Conservation (phyloP, 2,113 vertebrate genomes). For the Indicator indicator region DNA sequence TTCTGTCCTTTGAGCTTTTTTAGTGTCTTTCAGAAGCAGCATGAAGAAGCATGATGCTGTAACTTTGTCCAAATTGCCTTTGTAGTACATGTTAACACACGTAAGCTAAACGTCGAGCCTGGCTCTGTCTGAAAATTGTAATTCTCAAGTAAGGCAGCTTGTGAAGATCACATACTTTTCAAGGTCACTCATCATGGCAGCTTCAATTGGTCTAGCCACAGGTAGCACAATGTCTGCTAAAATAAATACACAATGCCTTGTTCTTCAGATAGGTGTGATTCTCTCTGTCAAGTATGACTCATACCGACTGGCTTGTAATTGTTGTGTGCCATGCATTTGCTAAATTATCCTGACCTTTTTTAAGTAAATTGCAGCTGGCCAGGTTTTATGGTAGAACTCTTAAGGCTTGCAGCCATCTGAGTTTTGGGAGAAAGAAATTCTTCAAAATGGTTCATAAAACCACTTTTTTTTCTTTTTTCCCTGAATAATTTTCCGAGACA, state of each 20-base stretch:
- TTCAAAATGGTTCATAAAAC: neutral
- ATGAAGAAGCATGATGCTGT: neutral
- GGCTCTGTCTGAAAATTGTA: neutral
- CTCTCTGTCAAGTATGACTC: neutral
- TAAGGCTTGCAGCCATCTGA: neutral
- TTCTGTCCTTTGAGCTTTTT: neutral
- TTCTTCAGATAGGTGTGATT: conserved; percentile 2
- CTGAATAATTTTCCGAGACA: neutral
- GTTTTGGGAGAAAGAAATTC: neutral
- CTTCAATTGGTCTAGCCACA: neutral
- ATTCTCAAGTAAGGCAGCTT: neutral
- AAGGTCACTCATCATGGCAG: neutral
- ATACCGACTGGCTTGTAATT: neutral
- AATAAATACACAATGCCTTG: neutral
- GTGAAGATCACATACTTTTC: neutral
- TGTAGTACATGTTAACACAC: neutral
- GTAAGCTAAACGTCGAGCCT: neutral
- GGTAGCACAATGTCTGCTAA: conserved; percentile 13
- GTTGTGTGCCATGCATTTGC: neutral
- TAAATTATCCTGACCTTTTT: conserved; percentile 26
- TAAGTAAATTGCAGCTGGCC: neutral
- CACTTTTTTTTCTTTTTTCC: neutral
- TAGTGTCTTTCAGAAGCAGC: neutral
- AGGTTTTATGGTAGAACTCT: neutral
- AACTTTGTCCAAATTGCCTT: neutral